Conservation (phyloP, 1,140 invertebrate genomes). For the Drosophila neocordata region DNA sequence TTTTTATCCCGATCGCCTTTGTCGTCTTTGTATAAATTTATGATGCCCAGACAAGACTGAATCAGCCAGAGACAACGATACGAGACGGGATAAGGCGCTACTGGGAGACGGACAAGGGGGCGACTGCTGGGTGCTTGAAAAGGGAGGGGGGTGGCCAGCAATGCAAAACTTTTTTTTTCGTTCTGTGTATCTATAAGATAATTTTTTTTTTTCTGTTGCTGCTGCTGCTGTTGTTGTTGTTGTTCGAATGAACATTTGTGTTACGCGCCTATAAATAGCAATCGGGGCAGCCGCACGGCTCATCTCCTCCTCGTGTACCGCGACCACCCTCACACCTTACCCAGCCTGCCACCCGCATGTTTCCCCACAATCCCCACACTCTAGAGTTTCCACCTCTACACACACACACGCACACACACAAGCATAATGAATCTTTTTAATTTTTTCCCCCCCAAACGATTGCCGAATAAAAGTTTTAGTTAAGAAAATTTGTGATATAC, state of each 20-base stretch:
- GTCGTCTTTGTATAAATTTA: slow-evolving; percentile 64
- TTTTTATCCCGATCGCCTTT: slow-evolving; percentile 46
- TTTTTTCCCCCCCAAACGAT: slow-evolving; percentile 38
- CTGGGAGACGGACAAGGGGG: not conserved
- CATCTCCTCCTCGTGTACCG: slow-evolving; percentile 11
- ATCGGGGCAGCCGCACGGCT: slow-evolving; percentile 51
- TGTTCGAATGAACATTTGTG: slow-evolving; percentile 35
- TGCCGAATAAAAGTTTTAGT: slow-evolving; percentile 62
- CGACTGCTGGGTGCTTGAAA: no score
- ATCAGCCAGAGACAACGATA: slow-evolving; percentile 29
- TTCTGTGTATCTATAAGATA: slow-evolving; percentile 73
- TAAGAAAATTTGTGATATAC: slow-evolving; percentile 43
- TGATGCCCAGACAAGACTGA: slow-evolving; percentile 59
- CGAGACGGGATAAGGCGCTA: not conserved
- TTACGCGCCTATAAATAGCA: slow-evolving; percentile 76
- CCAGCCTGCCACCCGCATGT: not conserved
- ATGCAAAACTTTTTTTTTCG: slow-evolving; percentile 46
- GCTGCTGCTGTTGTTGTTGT: not conserved
- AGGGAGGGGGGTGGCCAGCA: slow-evolving; percentile 8
- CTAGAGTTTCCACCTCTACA: slow-evolving; percentile 10
- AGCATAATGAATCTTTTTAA: slow-evolving; percentile 64
- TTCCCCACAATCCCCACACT: slow-evolving; percentile 17
- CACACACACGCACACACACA: slow-evolving; percentile 34
- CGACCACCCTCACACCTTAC: not conserved
- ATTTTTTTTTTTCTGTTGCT: slow-evolving; percentile 38